These are phyloP conservation scores for Mythimna lalbum DNA, from an alignment of 2,888 invertebrate genomes.

Conservation along the genomic window DNA sequence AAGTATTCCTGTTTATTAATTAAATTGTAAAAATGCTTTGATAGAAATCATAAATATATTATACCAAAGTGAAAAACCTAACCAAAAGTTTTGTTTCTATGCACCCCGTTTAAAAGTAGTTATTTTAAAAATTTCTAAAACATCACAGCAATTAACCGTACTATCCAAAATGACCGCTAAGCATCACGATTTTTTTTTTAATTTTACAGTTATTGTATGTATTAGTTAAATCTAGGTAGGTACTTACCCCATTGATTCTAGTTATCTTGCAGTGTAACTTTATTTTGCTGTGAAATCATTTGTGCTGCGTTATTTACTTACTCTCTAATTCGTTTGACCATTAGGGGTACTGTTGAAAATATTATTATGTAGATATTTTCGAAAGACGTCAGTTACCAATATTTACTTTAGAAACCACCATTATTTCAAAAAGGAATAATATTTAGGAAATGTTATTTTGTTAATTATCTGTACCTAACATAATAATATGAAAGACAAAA, in stretches of 20 bases:
- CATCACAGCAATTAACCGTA: background rate
- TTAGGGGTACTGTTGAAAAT: constrained; percentile 24
- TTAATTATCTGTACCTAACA: constrained; percentile 53
- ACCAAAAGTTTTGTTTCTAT: no score
- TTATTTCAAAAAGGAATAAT: constrained; percentile 25
- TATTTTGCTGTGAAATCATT: background rate
- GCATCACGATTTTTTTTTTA: background rate
- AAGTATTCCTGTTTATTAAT: no score
- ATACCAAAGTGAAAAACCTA: no score
- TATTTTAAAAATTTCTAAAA: background rate
- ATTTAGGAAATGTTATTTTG: constrained; percentile 38
- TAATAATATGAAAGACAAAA: constrained; percentile 63
- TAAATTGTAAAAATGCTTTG: no score
- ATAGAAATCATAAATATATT: no score
- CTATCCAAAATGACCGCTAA: constrained; percentile 1
- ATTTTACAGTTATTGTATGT: no score
- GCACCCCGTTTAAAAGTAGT: no score
- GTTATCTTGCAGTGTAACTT: background rate
- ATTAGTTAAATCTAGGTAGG: background rate
- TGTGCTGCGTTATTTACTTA: background rate
- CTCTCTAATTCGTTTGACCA: constrained; percentile 11
- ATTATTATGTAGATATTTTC: constrained; percentile 3
- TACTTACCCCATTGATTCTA: background rate
- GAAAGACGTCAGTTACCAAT: constrained; percentile 46
- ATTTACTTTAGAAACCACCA: constrained; percentile 18